A percentile compares a stretch with the other conserved stretches of the same genome.
Evolutionary conservation across 2,113 vertebrate species (phyloP).

Genomic region (Petrocephalus microphthalmus): DNA sequence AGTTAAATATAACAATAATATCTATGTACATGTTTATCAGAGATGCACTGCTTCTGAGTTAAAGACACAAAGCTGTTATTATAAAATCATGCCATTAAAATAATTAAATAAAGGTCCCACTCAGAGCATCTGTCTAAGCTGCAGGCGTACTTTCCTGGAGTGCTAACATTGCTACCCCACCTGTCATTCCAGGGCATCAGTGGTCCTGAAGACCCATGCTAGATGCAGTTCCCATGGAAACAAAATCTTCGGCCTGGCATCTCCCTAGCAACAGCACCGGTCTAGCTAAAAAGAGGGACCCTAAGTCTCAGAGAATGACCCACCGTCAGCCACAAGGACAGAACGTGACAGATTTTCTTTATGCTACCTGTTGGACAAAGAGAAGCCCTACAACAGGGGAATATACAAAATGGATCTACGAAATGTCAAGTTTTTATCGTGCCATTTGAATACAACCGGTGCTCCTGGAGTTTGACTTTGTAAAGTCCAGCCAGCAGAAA

Average conservation of each 20-base stretch:
- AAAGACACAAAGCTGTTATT: not conserved
- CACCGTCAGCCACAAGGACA: not conserved
- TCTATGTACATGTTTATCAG: not conserved
- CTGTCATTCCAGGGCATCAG: constrained; percentile 51
- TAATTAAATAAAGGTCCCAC: not conserved
- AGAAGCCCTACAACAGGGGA: not conserved
- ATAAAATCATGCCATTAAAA: not conserved
- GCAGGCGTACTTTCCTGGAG: not conserved
- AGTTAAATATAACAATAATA: not conserved
- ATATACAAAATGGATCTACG: not conserved
- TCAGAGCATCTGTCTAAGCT: not conserved
- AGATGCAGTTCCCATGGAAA: constrained; percentile 37
- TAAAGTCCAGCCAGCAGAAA: not conserved
- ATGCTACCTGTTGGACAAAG: not conserved
- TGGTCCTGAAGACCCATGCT: constrained; percentile 50
- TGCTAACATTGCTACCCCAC: not conserved
- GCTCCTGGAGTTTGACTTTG: not conserved
- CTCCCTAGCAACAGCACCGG: constrained; percentile 28
- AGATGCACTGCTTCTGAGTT: not conserved
- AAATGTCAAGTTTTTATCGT: not conserved
- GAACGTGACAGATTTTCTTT: not conserved
- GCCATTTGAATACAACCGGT: not conserved
- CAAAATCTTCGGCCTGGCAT: constrained; percentile 22
- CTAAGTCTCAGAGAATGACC: constrained; percentile 24
- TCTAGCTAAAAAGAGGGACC: not conserved